Conservation (phyloP, 2,113 vertebrate species). For the Chascanopsetta lugubris region DNA sequence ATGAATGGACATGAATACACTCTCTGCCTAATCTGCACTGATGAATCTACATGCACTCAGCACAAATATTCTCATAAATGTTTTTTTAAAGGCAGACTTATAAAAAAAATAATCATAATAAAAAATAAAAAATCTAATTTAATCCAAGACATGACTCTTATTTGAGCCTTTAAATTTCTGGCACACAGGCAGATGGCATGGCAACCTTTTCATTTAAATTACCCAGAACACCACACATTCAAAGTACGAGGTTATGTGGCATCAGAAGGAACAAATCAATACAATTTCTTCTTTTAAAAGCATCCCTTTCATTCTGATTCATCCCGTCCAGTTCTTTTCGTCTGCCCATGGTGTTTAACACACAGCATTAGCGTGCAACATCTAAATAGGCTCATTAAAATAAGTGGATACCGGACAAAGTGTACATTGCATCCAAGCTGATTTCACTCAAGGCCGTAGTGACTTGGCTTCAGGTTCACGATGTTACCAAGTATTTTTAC, state of each 20-base stretch:
- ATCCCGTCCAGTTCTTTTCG: slow-evolving; percentile 46
- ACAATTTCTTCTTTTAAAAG: slow-evolving; percentile 37
- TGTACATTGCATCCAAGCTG: slow-evolving; percentile 42
- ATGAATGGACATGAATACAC: slow-evolving; percentile 27
- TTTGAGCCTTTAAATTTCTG: slow-evolving; percentile 23
- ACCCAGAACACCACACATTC: slow-evolving; percentile 33
- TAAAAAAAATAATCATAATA: no score
- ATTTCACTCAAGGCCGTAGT: slow-evolving; percentile 57
- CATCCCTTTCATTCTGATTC: slow-evolving; percentile 43
- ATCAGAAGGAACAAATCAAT: slow-evolving; percentile 31
- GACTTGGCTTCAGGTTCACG: slow-evolving; percentile 52
- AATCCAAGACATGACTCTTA: slow-evolving; percentile 5
- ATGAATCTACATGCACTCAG: not conserved
- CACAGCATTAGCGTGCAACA: slow-evolving; percentile 63
- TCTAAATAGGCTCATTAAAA: slow-evolving; percentile 79
- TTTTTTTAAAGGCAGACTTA: no score
- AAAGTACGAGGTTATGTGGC: slow-evolving; percentile 15
- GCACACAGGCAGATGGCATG: slow-evolving; percentile 34
- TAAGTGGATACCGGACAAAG: slow-evolving; percentile 63
- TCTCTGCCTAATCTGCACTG: slow-evolving; percentile 16
- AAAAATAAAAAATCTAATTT: slow-evolving; percentile 11
- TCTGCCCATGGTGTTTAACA: slow-evolving; percentile 68
- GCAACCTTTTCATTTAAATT: slow-evolving; percentile 69
- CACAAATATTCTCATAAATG: not conserved
- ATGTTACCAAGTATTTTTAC: slow-evolving; percentile 48